Evolutionary conservation across 2,797 vertebrate genomes (phyloP).

Genomic region (Mus spretus): DNA sequence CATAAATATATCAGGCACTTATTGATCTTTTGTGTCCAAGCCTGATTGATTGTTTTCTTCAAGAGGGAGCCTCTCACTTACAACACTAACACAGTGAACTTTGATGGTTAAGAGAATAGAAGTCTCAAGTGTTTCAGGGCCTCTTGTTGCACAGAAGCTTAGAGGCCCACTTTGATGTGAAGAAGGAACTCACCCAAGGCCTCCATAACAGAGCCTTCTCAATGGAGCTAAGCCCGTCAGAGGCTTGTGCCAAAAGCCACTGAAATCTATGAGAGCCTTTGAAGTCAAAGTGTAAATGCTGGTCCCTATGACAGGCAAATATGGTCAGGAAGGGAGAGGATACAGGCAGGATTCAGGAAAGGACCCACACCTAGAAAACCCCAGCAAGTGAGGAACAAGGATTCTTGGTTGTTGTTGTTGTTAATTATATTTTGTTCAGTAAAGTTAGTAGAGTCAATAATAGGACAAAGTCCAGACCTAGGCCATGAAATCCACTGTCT

Average conservation of each 20-base stretch:
- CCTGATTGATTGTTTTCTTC: slow-evolving; percentile 83
- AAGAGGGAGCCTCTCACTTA: slow-evolving; percentile 81
- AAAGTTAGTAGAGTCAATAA: background rate
- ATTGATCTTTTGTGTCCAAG: slow-evolving; percentile 85
- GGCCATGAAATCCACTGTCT: background rate
- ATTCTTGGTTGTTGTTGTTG: slow-evolving; percentile 20
- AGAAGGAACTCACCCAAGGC: slow-evolving; percentile 49
- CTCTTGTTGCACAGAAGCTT: slow-evolving; percentile 45
- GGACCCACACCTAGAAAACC: background rate
- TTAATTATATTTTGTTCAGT: background rate
- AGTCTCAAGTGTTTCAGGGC: slow-evolving; percentile 46
- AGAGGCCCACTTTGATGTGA: slow-evolving; percentile 18
- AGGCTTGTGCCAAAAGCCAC: slow-evolving; percentile 24
- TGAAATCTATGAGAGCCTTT: slow-evolving; percentile 12
- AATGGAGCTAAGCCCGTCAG: background rate
- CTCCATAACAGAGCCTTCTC: slow-evolving; percentile 18
- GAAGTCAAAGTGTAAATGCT: background rate
- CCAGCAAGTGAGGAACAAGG: background rate
- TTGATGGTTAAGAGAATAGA: slow-evolving; percentile 52
- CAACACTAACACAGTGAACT: slow-evolving; percentile 60
- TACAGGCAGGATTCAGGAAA: background rate
- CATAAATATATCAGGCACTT: slow-evolving; percentile 85
- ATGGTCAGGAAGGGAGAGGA: background rate
- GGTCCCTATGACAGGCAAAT: background rate
- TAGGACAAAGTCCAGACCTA: background rate